Evolutionary conservation across 2,797 vertebrate species (phyloP).

Genomic region (Threskiornis aethiopicus): DNA sequence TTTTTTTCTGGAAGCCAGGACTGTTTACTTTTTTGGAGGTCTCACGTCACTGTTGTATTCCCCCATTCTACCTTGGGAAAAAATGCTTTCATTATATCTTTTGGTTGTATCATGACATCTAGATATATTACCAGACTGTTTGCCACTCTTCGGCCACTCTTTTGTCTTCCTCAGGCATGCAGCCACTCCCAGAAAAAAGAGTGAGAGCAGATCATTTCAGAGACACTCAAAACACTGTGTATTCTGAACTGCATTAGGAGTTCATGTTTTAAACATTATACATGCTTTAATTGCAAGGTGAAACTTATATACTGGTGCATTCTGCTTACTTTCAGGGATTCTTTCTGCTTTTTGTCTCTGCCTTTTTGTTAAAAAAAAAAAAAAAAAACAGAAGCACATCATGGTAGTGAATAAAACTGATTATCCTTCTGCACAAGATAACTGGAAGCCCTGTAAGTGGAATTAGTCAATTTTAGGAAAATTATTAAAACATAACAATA

Average conservation of each 20-base stretch:
- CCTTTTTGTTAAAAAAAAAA: not conserved
- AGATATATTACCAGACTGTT: not conserved
- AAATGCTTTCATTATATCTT: not conserved
- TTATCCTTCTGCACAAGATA: not conserved
- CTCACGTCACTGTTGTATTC: not conserved
- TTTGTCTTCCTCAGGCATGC: not conserved
- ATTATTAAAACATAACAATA: not conserved
- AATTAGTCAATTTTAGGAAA: not conserved
- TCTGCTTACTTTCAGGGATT: not conserved
- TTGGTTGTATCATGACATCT: not conserved
- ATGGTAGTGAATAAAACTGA: not conserved
- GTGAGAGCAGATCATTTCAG: not conserved
- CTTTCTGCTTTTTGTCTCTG: not conserved
- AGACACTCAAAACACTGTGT: not conserved
- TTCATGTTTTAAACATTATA: not conserved
- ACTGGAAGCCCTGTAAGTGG: not conserved
- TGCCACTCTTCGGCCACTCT: not conserved
- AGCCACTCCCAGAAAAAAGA: not conserved
- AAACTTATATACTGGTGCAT: not conserved
- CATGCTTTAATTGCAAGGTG: not conserved
- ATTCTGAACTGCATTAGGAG: not conserved
- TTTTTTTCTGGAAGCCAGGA: not conserved
- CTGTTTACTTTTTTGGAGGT: not conserved
- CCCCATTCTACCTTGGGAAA: not conserved
- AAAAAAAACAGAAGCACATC: not conserved